These are phyloP conservation scores for Xiphophorus maculatus DNA, from an alignment of 2,113 vertebrate genomes.

Conservation along the genomic window DNA sequence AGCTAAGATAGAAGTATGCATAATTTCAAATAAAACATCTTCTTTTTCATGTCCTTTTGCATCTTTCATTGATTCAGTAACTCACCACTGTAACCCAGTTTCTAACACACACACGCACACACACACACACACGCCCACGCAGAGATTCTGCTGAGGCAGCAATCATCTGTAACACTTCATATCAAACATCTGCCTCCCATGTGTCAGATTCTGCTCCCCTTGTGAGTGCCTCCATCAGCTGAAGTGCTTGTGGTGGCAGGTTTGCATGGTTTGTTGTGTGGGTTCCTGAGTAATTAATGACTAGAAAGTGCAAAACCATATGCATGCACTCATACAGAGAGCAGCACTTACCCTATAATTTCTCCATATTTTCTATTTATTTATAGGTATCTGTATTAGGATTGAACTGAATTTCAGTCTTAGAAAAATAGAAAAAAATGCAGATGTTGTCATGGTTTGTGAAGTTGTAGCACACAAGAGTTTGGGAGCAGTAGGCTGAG, in stretches of 20 bases:
- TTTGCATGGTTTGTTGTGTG: slow-evolving; percentile 4
- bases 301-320: background rate
- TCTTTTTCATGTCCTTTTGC: slow-evolving; percentile 10
- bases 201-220: slow-evolving; percentile 6
- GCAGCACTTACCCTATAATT: background rate
- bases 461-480: too few relatives aligned
- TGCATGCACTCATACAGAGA: background rate
- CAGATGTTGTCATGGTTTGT: too few relatives aligned
- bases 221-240: background rate
- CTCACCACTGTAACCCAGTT: slow-evolving; percentile 15
- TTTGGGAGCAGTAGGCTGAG: too few relatives aligned
- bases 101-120: slow-evolving; percentile 1
- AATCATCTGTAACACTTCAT: slow-evolving; percentile 34
- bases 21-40: background rate
- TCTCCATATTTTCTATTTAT: background rate
- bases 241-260: slow-evolving; percentile 4
- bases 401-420: too few relatives aligned
- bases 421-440: too few relatives aligned
- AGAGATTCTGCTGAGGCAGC: slow-evolving; percentile 41
- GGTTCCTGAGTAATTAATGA: slow-evolving; percentile 26
- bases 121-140: background rate
- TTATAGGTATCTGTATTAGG: too few relatives aligned
- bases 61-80: slow-evolving; percentile 21
- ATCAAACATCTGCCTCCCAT: slow-evolving; percentile 40
- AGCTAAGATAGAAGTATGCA: background rate